Conservation (phyloP, 2,797 vertebrate species). For the Falco novaeseelandiae region DNA sequence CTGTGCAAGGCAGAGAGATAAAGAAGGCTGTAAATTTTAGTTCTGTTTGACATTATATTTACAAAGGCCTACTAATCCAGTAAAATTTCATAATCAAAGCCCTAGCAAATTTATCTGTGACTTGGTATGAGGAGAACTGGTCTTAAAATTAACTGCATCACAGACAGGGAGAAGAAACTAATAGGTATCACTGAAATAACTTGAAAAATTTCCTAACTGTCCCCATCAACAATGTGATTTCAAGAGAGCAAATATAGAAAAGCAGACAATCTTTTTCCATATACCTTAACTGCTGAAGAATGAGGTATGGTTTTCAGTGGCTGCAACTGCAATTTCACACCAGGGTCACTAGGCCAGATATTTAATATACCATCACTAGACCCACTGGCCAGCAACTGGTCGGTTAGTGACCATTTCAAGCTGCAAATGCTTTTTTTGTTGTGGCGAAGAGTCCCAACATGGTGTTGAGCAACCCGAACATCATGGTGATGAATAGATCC, state of each 20-base stretch:
- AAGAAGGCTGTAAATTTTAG: neutral
- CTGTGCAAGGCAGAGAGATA: neutral
- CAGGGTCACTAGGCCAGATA: slow-evolving; percentile 75
- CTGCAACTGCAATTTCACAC: slow-evolving; percentile 6
- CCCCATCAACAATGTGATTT: neutral
- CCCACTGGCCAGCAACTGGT: slow-evolving; percentile 76
- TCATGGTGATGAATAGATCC: slow-evolving; percentile 80
- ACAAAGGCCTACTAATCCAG: neutral
- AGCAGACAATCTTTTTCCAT: neutral
- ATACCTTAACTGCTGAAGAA: slow-evolving; percentile 82
- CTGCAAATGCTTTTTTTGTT: slow-evolving; percentile 78
- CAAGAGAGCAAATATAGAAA: neutral
- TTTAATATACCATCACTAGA: slow-evolving; percentile 76
- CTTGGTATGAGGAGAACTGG: neutral
- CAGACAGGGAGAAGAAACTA: neutral
- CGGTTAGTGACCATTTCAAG: slow-evolving; percentile 81
- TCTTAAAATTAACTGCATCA: neutral
- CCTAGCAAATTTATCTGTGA: neutral
- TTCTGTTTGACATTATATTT: neutral
- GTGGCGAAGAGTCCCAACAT: slow-evolving; percentile 63
- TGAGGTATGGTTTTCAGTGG: slow-evolving; percentile 72
- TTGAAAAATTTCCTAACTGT: neutral
- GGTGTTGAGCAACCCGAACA: slow-evolving; percentile 61
- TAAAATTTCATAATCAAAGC: neutral
- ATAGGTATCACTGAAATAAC: neutral